A percentile compares a stretch with the other conserved stretches of the same genome.
Evolutionary conservation across 1,140 invertebrate species (phyloP).

Genomic region (Dendrolimus kikuchii): DNA sequence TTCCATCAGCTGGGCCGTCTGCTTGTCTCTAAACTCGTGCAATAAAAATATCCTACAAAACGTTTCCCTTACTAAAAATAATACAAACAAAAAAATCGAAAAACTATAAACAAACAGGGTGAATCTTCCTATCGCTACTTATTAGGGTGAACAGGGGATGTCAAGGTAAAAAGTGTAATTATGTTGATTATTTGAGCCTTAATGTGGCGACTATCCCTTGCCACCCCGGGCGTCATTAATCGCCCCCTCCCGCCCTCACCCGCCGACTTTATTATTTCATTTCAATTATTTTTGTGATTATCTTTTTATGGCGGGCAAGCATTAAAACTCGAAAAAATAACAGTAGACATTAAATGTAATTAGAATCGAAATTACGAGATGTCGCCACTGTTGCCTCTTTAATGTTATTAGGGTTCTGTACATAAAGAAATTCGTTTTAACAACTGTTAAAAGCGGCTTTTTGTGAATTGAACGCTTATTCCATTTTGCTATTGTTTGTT

Average conservation of each 20-base stretch:
- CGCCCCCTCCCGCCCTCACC: conserved; percentile 39
- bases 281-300: conserved; percentile 73
- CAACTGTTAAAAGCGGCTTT: conserved; percentile 1
- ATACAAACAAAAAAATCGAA: too few relatives aligned
- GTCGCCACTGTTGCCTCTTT: conserved; percentile 27
- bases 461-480: conserved; percentile 15
- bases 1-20: too few relatives aligned
- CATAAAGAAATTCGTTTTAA: neutral
- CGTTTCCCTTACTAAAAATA: too few relatives aligned
- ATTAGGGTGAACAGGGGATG: conserved; percentile 51
- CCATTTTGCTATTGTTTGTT: too few relatives aligned
- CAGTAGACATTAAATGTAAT: conserved; percentile 65
- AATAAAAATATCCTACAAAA: too few relatives aligned
- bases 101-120: conserved; percentile 10
- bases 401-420: conserved; percentile 15
- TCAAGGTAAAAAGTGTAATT: conserved; percentile 68
- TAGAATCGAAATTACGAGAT: conserved; percentile 65
- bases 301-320: conserved; percentile 67
- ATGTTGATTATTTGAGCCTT: conserved; percentile 71
- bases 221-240: conserved; percentile 51
- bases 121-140: conserved; percentile 55
- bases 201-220: conserved; percentile 62
- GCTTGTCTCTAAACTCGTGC: too few relatives aligned
- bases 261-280: conserved; percentile 67
- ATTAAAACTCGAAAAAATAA: conserved; percentile 71